Percentiles rank a stretch among this genome's conserved stretches.
These are phyloP conservation scores for Colistium nudipinnis DNA, from an alignment of 2,113 vertebrate genomes.

Conservation along the genomic window DNA sequence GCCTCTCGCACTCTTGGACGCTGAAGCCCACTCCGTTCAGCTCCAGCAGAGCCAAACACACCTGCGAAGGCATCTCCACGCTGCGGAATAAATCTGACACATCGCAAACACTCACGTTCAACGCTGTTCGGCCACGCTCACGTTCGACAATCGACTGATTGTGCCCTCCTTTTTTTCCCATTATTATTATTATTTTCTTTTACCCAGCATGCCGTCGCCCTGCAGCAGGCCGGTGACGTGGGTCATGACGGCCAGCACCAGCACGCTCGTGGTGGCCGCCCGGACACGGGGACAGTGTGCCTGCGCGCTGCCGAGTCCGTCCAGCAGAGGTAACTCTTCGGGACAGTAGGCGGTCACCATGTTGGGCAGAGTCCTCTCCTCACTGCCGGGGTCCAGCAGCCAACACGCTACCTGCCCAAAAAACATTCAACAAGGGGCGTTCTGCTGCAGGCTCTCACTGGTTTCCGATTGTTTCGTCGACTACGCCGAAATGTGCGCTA, in stretches of 20 bases:
- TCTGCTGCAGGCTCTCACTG: no score
- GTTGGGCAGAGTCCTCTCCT: constrained; percentile 90
- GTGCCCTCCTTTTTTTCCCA: no score
- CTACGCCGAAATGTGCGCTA: no score
- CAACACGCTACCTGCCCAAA: constrained; percentile 91
- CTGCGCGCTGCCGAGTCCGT: constrained; percentile 80
- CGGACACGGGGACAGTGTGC: constrained; percentile 87
- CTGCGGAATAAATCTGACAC: constrained; percentile 85
- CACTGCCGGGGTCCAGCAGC: constrained; percentile 90
- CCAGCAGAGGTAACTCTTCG: constrained; percentile 86
- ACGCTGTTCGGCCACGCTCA: no score
- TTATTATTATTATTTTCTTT: no score
- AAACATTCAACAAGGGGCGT: constrained; percentile 7
- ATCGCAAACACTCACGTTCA: no score
- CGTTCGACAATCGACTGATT: background rate
- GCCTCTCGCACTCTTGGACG: constrained; percentile 87
- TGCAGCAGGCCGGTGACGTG: constrained; percentile 83
- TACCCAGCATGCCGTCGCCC: constrained; percentile 89
- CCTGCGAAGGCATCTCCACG: constrained; percentile 94
- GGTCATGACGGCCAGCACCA: constrained; percentile 84
- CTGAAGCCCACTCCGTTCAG: constrained; percentile 97
- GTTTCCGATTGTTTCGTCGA: no score
- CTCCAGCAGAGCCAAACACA: constrained; percentile 93
- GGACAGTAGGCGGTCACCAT: constrained; percentile 91
- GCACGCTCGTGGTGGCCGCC: constrained; percentile 88